Evolutionary conservation across 2,888 invertebrate genomes (phyloP).

Genomic region (Chrysopilus asiliformis): DNA sequence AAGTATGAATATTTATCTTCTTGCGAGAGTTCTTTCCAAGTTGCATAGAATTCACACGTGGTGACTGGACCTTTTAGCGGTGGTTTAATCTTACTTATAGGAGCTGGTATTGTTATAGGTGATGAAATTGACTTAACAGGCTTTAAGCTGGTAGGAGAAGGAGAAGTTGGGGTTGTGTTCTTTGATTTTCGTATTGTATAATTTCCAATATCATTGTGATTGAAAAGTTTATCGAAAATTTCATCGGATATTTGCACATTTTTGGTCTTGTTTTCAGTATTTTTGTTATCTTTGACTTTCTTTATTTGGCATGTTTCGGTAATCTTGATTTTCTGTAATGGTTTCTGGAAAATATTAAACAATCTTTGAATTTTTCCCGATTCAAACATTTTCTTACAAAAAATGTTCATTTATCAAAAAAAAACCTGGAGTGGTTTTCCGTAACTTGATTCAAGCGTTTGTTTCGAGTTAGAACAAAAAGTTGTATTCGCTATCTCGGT

Average conservation of each 20-base stretch:
- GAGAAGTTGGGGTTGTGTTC: constrained; percentile 2
- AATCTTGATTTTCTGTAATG: too few species aligned
- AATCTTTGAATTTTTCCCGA: too few species aligned
- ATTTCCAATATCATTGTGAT: constrained; percentile 26
- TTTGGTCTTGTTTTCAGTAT: too few species aligned
- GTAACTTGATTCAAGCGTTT: too few species aligned
- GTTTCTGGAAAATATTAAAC: too few species aligned
- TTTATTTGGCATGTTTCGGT: too few species aligned
- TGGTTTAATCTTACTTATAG: constrained; percentile 3
- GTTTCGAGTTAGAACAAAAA: too few species aligned
- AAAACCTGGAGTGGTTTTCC: too few species aligned
- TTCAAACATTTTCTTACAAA: too few species aligned
- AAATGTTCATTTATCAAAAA: too few species aligned
- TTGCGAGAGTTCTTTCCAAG: constrained; percentile 29
- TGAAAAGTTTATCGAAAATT: constrained; percentile 33
- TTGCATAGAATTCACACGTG: constrained; percentile 30
- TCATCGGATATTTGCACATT: constrained; percentile 33
- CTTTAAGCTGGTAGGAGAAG: constrained; percentile 2
- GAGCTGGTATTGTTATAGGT: neutral
- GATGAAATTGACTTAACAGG: neutral
- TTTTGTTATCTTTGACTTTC: too few species aligned
- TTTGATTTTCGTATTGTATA: constrained; percentile 21
- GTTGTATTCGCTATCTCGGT: too few species aligned
- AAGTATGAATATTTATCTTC: constrained; percentile 29
- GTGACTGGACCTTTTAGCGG: constrained; percentile 23